Conservation (phyloP, 1,140 invertebrate species). For the Theocolax elegans region DNA sequence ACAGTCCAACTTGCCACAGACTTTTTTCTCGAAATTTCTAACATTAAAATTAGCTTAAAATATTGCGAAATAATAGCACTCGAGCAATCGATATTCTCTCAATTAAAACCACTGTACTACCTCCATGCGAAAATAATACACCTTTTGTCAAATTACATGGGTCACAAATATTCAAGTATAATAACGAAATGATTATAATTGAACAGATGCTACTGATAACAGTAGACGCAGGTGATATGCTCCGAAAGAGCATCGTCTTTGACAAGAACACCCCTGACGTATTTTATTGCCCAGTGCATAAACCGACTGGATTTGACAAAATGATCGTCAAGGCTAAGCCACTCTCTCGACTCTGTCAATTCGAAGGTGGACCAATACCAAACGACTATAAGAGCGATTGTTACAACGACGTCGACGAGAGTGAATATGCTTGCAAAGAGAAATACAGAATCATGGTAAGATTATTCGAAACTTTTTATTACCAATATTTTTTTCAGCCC, state of each 20-base stretch:
- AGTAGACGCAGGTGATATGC: constrained; percentile 76
- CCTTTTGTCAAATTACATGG: too few relatives aligned
- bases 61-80: too few relatives aligned
- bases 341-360: constrained; percentile 80
- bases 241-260: constrained; percentile 84
- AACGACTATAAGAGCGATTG: constrained; percentile 84
- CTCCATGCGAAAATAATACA: too few relatives aligned
- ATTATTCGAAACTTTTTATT: too few relatives aligned
- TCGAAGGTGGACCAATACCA: constrained; percentile 76
- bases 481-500: too few relatives aligned
- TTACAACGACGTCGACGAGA: constrained; percentile 84
- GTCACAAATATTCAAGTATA: too few relatives aligned
- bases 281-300: constrained; percentile 85
- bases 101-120: too few relatives aligned
- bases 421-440: constrained; percentile 84
- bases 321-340: constrained; percentile 76
- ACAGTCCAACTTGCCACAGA: too few relatives aligned
- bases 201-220: constrained; percentile 48
- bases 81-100: too few relatives aligned
- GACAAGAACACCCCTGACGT: constrained; percentile 86
- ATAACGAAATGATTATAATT: too few relatives aligned
- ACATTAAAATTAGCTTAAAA: too few relatives aligned
- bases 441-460: constrained; percentile 85
- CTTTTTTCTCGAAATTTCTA: too few relatives aligned
- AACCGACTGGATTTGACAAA: constrained; percentile 78